Evolutionary conservation across 2,797 vertebrate species (phyloP), one percentile per base, ranked within the genome.

Genomic region (Luscinia megarhynchos): DNA sequence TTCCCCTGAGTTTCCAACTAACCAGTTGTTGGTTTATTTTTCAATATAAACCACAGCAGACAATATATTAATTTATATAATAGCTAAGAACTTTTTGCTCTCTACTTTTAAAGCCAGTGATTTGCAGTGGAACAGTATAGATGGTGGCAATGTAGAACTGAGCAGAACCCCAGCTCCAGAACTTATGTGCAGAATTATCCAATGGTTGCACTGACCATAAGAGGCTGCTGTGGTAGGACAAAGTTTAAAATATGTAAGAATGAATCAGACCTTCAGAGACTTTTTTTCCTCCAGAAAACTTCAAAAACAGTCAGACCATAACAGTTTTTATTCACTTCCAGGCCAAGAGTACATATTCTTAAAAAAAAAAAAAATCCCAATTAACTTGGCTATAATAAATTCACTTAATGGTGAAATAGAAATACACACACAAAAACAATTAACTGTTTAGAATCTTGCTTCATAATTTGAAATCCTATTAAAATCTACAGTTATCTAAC

Each of bases 181-280:
- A 53, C 1, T 51, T 34, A 11, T 0, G 0, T 59, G 29, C 13
- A 6, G 4, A 41, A 26, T 11, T 67, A n/a, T 26, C 21, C 19
- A 19, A 3, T 11, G 17, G 7, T 26, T 45, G 9, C 2, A 9
- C 26, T 61, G 51, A 18, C 10, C 14, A 9, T 11, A 21, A 11
- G 26, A 22, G 30, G 5, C 5, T 46, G 15, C 24, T 58, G 13
- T 38, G 50, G 5, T 26, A 66, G 19, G 46, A 61, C 0, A 10
- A n/a, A 72, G 7, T 43, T 83, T 27, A 29, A 90, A 73, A 62
- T 36, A 22, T 62, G 12, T 24, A 15, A 46, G 27, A 41, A 53
- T 9, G 3, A 75, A 45, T n/a, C 5, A 32, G 18, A 34, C 6
- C 12, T 55, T 72, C 18, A 38, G 32, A 70, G 11, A 45, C 1